Evolutionary conservation across 1,140 invertebrate species (phyloP).

Genomic region (Chlorops oryzae): DNA sequence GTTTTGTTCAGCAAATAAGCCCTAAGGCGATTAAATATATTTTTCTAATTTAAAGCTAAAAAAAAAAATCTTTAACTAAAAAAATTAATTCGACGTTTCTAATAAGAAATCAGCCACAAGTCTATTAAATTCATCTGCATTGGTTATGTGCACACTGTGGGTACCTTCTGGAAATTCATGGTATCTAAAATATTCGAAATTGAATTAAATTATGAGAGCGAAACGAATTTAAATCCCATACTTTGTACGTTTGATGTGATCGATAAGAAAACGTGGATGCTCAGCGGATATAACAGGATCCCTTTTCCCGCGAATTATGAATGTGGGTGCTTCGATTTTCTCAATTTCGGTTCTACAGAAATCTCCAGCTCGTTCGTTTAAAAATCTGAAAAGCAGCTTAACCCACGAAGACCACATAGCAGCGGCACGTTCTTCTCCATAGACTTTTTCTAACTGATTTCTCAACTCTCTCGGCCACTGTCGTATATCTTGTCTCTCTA

Average conservation of each 20-base stretch:
- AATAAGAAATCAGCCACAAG: constrained; percentile 66
- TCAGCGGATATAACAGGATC: constrained; percentile 68
- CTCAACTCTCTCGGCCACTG: constrained; percentile 78
- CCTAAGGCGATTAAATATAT: not conserved
- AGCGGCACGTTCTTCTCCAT: constrained; percentile 67
- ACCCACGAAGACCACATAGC: constrained; percentile 68
- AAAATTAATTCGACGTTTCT: constrained; percentile 8
- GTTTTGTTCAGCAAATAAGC: too few relatives aligned
- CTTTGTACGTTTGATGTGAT: constrained; percentile 12
- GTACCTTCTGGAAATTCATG: constrained; percentile 72
- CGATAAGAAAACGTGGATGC: constrained; percentile 63
- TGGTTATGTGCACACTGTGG: constrained; percentile 77
- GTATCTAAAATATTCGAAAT: constrained; percentile 51
- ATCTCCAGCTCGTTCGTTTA: constrained; percentile 58
- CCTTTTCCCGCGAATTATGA: constrained; percentile 76
- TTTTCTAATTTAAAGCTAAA: not conserved
- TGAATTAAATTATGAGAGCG: constrained; percentile 11
- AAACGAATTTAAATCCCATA: constrained; percentile 11
- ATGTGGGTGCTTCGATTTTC: constrained; percentile 64
- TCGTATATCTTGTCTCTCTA: constrained; percentile 57
- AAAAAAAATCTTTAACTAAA: not conserved
- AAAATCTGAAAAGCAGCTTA: constrained; percentile 59
- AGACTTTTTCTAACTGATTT: constrained; percentile 64
- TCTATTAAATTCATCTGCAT: constrained; percentile 73
- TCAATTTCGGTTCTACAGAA: constrained; percentile 62